Conservation (phyloP, 2,888 invertebrate genomes). For the Callimorpha dominula region DNA sequence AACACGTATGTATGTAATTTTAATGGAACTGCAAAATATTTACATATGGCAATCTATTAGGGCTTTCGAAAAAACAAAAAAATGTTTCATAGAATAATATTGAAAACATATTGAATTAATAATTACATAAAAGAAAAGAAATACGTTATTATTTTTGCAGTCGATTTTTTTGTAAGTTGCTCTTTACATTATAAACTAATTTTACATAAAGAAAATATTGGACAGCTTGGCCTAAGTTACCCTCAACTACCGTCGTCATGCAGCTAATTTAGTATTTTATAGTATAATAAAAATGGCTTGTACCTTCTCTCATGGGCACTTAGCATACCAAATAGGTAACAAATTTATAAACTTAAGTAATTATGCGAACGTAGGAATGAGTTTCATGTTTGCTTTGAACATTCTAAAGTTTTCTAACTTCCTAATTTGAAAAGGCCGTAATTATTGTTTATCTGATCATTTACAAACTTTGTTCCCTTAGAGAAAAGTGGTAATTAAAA, state of each 20-base stretch:
- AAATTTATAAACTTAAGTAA: slow-evolving; percentile 83
- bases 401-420: slow-evolving; percentile 73
- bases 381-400: slow-evolving; percentile 78
- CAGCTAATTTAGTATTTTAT: slow-evolving; percentile 55
- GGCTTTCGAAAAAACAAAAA: too few species aligned
- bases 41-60: too few species aligned
- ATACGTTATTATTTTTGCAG: too few species aligned
- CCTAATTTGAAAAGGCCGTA: slow-evolving; percentile 75
- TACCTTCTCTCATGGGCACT: slow-evolving; percentile 66
- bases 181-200: too few species aligned
- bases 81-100: too few species aligned
- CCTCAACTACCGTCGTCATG: slow-evolving; percentile 6
- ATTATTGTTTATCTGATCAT: slow-evolving; percentile 72
- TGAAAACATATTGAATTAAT: too few species aligned
- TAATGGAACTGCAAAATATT: too few species aligned
- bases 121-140: too few species aligned
- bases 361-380: slow-evolving; percentile 72
- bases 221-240: background rate
- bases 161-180: background rate
- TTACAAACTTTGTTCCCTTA: slow-evolving; percentile 57
- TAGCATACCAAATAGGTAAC: slow-evolving; percentile 84
- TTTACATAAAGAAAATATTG: background rate
- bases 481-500: slow-evolving; percentile 61
- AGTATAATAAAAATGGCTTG: slow-evolving; percentile 59
- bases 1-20: too few species aligned